phyloP scores from a whole-genome alignment of 1,140 invertebrate genomes.

The Drosophila kanapiae region DNA sequence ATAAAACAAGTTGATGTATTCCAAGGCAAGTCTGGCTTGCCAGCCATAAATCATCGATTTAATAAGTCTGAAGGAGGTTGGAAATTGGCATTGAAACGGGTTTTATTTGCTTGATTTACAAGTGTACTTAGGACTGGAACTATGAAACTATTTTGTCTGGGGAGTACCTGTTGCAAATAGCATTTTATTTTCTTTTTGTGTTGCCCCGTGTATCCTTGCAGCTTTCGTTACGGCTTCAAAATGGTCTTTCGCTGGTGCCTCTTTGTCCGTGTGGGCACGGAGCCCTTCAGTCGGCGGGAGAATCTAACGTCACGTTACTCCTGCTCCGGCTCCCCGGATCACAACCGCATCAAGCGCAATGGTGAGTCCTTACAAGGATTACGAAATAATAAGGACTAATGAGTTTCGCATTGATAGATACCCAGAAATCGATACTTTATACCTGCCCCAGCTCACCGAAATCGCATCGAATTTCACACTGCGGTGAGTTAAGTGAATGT shows the following conservation, averaged over 20 bases:
- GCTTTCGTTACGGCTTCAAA: conserved; percentile 95
- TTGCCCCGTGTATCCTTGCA: conserved; percentile 81
- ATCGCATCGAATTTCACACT: conserved; percentile 77
- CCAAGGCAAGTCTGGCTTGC: conserved; percentile 10
- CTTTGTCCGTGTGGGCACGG: conserved; percentile 89
- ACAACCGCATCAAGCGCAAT: conserved; percentile 90
- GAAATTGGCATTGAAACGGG: background rate
- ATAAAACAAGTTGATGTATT: conserved; percentile 43
- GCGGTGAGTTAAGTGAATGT: conserved; percentile 62
- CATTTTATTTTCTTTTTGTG: background rate
- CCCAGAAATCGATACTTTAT: conserved; percentile 85
- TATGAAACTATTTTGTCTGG: background rate
- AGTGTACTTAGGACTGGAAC: background rate
- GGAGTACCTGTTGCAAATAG: conserved; percentile 8
- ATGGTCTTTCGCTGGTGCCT: conserved; percentile 94
- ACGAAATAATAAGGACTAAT: conserved; percentile 9
- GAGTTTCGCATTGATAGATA: conserved; percentile 59
- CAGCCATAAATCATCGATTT: conserved; percentile 29
- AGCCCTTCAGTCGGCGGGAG: conserved; percentile 88
- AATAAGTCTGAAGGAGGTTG: background rate
- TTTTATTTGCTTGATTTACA: background rate
- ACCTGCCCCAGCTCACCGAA: conserved; percentile 82
- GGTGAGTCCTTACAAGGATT: conserved; percentile 86
- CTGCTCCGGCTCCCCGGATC: conserved; percentile 90
- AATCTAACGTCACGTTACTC: conserved; percentile 90